phyloP scores from a whole-genome alignment of 2,888 invertebrate species.

The Caenorhabditis doughertyi region DNA sequence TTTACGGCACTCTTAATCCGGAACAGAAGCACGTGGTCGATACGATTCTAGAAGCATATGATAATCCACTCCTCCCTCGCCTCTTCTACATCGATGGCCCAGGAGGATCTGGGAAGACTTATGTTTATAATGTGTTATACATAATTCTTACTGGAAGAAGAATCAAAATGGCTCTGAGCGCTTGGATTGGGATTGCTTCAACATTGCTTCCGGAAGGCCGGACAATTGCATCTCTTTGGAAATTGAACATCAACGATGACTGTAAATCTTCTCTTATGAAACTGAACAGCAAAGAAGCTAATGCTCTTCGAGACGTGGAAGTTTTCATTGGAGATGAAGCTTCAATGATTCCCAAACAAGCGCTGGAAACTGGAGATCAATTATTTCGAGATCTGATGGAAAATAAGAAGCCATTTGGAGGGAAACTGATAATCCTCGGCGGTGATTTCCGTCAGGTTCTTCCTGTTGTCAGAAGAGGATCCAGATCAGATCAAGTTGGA shows the following conservation, averaged over 20 bases:
- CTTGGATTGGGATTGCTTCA: slow-evolving; percentile 84
- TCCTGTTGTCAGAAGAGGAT: slow-evolving; percentile 44
- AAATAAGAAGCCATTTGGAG: slow-evolving; percentile 53
- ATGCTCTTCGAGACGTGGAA: slow-evolving; percentile 7
- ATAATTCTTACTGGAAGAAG: slow-evolving; percentile 79
- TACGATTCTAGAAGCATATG: slow-evolving; percentile 5
- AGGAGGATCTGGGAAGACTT: slow-evolving; percentile 84
- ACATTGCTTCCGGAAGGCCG: slow-evolving; percentile 83
- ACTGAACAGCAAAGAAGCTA: slow-evolving; percentile 25
- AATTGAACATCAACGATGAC: slow-evolving; percentile 29
- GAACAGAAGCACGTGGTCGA: slow-evolving; percentile 41
- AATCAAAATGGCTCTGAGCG: slow-evolving; percentile 66
- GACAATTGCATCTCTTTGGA: slow-evolving; percentile 83
- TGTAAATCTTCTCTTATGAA: background rate
- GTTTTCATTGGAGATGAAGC: slow-evolving; percentile 63
- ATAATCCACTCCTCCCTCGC: background rate
- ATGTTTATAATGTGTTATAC: slow-evolving; percentile 82
- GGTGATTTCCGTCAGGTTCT: slow-evolving; percentile 64
- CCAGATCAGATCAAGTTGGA: slow-evolving; percentile 13
- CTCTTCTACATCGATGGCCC: slow-evolving; percentile 82
- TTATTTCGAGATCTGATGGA: slow-evolving; percentile 33
- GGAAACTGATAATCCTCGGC: slow-evolving; percentile 48
- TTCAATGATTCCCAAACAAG: slow-evolving; percentile 54
- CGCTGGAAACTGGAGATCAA: slow-evolving; percentile 19
- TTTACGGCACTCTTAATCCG: slow-evolving; percentile 40